These are phyloP conservation scores for Habroteleia sp. DNA, from an alignment of 2,888 invertebrate species.

Conservation along the genomic window DNA sequence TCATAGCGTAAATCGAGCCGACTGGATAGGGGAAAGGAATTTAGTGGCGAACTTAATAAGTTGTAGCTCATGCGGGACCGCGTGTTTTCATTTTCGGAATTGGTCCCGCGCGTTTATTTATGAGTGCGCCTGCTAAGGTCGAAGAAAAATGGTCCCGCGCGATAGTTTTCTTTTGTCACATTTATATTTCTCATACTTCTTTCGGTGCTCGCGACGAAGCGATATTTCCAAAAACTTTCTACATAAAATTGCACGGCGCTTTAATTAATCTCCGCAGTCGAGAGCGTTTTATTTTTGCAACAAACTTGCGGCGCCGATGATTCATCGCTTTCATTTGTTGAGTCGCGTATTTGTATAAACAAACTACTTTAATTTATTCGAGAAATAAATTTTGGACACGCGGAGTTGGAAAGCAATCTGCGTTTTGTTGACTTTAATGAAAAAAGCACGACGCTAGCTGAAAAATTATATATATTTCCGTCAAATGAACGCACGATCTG, in stretches of 20 bases:
- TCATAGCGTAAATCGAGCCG: slow-evolving; percentile 48
- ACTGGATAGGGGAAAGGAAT: slow-evolving; percentile 40
- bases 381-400: slow-evolving; percentile 47
- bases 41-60: slow-evolving; percentile 62
- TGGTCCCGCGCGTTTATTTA: slow-evolving; percentile 61
- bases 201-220: slow-evolving; percentile 28
- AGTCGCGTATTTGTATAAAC: slow-evolving; percentile 58
- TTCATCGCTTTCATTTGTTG: slow-evolving; percentile 61
- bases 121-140: slow-evolving; percentile 44
- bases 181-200: slow-evolving; percentile 57
- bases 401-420: slow-evolving; percentile 53
- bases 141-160: slow-evolving; percentile 46
- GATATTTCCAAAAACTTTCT: slow-evolving; percentile 60
- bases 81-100: slow-evolving; percentile 64
- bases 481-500: slow-evolving; percentile 32
- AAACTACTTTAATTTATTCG: slow-evolving; percentile 60
- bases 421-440: slow-evolving; percentile 48
- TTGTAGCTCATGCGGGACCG: slow-evolving; percentile 57
- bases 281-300: slow-evolving; percentile 55
- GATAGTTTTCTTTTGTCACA: slow-evolving; percentile 57
- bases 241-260: slow-evolving; percentile 56
- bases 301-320: slow-evolving; percentile 57
- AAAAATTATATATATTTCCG: slow-evolving; percentile 38
- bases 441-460: slow-evolving; percentile 12
- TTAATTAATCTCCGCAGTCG: slow-evolving; percentile 55